Evolutionary conservation across 2,113 vertebrate species (phyloP), one percentile per base, ranked within the genome.

Genomic region (Sceloporus undulatus): DNA sequence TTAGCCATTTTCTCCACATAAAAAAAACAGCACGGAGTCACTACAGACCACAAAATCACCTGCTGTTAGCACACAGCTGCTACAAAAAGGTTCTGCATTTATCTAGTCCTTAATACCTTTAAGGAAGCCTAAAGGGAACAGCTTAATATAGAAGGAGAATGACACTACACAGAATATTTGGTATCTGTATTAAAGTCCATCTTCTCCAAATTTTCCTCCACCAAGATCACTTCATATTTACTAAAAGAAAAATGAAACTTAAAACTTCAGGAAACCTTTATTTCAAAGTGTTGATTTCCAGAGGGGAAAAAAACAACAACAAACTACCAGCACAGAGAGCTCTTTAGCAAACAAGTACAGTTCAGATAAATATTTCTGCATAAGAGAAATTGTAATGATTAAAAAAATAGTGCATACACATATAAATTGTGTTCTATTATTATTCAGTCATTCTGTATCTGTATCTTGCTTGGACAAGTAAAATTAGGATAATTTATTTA

Each of bases 1-100:
- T 97, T 96, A 97, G 95, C 94, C 94, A 97, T 97, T 97, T 97
- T 96, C 90, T 89, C 88, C 93, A 96, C 92, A 96, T 96, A 95
- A 96, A 97, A 95, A 88, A 97, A 96, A 95, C 90, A 97, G 96
- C 95, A 95, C 93, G 92, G 92, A 96, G 94, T 96, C 87, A 94
- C 92, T 92, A 95, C 86, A 95, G 90, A 94, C 93, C 94, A 96
- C 92, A 96, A 94, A 95, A 96, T 96, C 95, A 96, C 94, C 93
- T 96, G 95, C 96, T 97, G 95, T 95, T 95, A 96, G 92, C 90
- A 95, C 94, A 96, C 90, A 96, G 96, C 94, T 97, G 91, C 93
- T 96, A 89, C 93, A 96, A 94, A 96, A 96, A 94, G 91, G 93
- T 94, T 93, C 94, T 96, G 93, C 94, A 96, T 96, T 97, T 96